These are phyloP conservation scores for Chymomyza procnemis DNA, from an alignment of 2,888 invertebrate genomes.

Conservation along the genomic window DNA sequence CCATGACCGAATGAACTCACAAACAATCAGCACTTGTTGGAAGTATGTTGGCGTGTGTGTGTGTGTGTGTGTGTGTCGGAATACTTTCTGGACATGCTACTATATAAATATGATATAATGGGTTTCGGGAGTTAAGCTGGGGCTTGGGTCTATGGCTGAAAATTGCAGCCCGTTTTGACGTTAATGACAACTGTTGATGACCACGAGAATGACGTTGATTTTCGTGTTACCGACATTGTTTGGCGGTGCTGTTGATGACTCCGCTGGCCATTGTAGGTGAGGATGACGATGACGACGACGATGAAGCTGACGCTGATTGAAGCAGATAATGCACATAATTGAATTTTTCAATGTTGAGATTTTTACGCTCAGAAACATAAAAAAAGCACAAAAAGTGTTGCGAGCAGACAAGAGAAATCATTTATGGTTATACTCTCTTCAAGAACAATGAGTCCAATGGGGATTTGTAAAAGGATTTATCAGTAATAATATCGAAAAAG, in stretches of 20 bases:
- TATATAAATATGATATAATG: not conserved
- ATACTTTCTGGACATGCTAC: not conserved
- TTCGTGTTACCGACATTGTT: not conserved
- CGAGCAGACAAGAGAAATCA: slow-evolving; percentile 19
- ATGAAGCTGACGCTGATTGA: slow-evolving; percentile 1
- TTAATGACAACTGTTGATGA: not conserved
- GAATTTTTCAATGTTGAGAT: slow-evolving; percentile 54
- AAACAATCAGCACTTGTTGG: not conserved
- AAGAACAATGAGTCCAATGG: too few relatives aligned
- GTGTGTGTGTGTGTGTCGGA: not conserved
- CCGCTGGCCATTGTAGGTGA: slow-evolving; percentile 15
- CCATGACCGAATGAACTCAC: slow-evolving; percentile 1
- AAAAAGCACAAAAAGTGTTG: not conserved
- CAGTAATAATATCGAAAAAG: too few relatives aligned
- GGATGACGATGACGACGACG: slow-evolving; percentile 5
- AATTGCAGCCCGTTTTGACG: not conserved
- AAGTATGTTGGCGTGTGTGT: not conserved
- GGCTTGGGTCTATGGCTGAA: not conserved
- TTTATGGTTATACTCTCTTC: slow-evolving; percentile 8
- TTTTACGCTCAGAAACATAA: slow-evolving; percentile 42
- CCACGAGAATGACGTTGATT: not conserved
- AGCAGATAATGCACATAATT: slow-evolving; percentile 46
- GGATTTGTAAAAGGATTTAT: too few relatives aligned
- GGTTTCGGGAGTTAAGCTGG: not conserved
- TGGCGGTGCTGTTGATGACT: slow-evolving; percentile 20